These are phyloP conservation scores for Xiphorhynchus erythropygius DNA, from an alignment of 2,797 vertebrate species.

Conservation along the genomic window DNA sequence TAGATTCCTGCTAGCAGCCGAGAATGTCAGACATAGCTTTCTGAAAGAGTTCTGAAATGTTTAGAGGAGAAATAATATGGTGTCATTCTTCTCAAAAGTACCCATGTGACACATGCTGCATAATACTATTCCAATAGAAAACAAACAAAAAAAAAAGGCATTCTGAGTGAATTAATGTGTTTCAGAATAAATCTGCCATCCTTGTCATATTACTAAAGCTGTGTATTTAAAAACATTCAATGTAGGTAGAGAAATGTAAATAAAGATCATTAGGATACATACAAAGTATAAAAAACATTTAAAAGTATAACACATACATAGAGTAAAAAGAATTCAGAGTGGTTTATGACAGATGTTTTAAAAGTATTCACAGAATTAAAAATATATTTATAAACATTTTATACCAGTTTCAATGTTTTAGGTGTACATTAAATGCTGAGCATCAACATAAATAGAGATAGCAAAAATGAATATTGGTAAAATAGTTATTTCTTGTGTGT, in stretches of 20 bases:
- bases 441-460: neutral
- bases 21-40: neutral
- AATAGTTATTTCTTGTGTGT: neutral
- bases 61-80: neutral
- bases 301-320: neutral
- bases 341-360: neutral
- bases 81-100: neutral
- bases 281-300: neutral
- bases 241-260: neutral
- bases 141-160: neutral
- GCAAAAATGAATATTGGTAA: neutral
- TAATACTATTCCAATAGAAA: neutral
- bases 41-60: neutral
- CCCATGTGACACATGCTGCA: neutral
- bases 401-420: neutral
- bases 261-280: neutral
- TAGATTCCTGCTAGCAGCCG: neutral
- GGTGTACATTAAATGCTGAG: neutral
- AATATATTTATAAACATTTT: neutral
- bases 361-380: neutral
- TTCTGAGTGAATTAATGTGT: neutral
- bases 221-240: neutral
- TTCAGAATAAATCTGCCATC: neutral
- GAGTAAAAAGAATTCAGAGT: neutral
- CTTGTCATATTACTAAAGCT: neutral